phyloP scores from a whole-genome alignment of 2,113 vertebrate species.

The Datnioides undecimradiatus region DNA sequence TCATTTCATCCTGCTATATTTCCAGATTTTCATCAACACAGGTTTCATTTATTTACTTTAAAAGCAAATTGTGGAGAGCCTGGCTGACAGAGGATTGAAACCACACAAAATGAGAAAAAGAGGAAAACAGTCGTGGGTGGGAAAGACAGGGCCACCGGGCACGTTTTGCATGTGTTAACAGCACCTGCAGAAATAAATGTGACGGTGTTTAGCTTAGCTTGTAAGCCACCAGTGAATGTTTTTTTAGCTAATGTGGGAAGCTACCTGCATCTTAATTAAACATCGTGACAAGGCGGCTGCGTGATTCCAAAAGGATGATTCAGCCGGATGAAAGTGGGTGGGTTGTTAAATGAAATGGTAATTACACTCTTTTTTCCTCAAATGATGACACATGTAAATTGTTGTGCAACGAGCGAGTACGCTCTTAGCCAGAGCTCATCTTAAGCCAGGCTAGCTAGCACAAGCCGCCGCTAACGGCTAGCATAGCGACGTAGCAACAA shows the following conservation, averaged over 20 bases:
- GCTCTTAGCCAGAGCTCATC: slow-evolving; percentile 13
- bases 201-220: neutral
- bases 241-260: slow-evolving; percentile 34
- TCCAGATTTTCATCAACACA: neutral
- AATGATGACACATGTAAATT: slow-evolving; percentile 23
- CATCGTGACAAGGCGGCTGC: slow-evolving; percentile 5
- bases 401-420: slow-evolving; percentile 10
- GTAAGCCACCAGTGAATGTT: slow-evolving; percentile 7
- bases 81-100: neutral
- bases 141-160: neutral
- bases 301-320: slow-evolving; percentile 30
- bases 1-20: neutral
- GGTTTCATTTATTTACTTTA: slow-evolving; percentile 1
- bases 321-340: slow-evolving; percentile 50
- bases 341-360: slow-evolving; percentile 26
- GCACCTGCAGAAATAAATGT: neutral
- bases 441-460: slow-evolving; percentile 35
- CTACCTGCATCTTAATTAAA: slow-evolving; percentile 16
- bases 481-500: slow-evolving; percentile 72
- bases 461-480: slow-evolving; percentile 54
- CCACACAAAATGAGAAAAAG: neutral
- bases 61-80: neutral
- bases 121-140: neutral
- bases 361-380: neutral
- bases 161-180: neutral